Conservation (phyloP, 1,140 invertebrate species). For the Gonioctena quinquepunctata region DNA sequence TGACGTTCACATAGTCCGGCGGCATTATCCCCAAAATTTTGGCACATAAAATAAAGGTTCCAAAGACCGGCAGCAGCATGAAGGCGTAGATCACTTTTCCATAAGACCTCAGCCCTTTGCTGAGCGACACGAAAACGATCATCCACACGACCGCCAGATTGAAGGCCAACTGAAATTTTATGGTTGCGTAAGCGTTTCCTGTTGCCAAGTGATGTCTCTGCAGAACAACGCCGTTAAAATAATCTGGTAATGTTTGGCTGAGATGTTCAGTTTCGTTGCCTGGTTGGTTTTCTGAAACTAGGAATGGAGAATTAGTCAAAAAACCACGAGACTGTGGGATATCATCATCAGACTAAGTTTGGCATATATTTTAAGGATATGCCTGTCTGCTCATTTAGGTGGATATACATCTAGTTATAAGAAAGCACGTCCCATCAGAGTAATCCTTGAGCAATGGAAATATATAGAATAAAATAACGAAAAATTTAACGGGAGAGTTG, state of each 20-base stretch:
- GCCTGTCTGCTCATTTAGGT: too few relatives aligned
- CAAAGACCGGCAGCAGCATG: constrained; percentile 72
- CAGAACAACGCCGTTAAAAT: constrained; percentile 80
- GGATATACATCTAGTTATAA: too few relatives aligned
- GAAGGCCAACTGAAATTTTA: constrained; percentile 87
- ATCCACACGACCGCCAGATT: constrained; percentile 90
- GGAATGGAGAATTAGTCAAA: neutral
- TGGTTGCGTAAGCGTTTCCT: constrained; percentile 66
- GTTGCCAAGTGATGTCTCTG: constrained; percentile 68
- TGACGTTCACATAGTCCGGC: constrained; percentile 64
- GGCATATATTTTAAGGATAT: too few relatives aligned
- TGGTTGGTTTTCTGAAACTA: constrained; percentile 41
- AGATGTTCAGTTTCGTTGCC: constrained; percentile 64
- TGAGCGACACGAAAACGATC: constrained; percentile 85
- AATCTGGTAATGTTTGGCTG: constrained; percentile 78
- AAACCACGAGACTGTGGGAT: too few relatives aligned
- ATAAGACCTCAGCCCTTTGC: constrained; percentile 84
- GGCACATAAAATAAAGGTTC: constrained; percentile 71
- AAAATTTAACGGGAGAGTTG: too few relatives aligned
- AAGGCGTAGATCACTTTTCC: constrained; percentile 82
- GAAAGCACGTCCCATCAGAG: too few relatives aligned
- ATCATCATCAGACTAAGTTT: too few relatives aligned
- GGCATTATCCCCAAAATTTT: constrained; percentile 75
- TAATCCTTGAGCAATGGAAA: too few relatives aligned
- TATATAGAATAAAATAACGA: too few relatives aligned